Conservation (phyloP, 1,140 invertebrate species). For the Oedothorax gibbosus region DNA sequence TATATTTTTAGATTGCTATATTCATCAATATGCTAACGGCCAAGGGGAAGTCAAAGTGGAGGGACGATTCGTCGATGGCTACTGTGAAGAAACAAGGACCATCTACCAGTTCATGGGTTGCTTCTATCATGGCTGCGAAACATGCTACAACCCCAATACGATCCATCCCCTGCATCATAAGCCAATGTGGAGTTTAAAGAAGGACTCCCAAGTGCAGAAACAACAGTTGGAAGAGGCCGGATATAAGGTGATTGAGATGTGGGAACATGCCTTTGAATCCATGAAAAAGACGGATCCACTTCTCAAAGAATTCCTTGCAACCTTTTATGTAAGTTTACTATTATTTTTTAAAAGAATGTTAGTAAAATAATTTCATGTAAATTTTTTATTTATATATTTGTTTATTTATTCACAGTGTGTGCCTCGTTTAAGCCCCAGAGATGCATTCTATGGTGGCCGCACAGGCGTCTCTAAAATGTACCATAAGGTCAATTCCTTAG, state of each 20-base stretch:
- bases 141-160: background rate
- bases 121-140: constrained; percentile 1
- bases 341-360: too few species aligned
- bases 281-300: background rate
- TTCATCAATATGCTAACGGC: constrained; percentile 30
- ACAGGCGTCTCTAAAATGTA: constrained; percentile 4
- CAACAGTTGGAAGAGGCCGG: background rate
- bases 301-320: too few species aligned
- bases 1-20: background rate
- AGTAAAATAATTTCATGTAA: too few species aligned
- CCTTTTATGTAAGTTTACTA: too few species aligned
- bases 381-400: too few species aligned
- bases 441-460: background rate
- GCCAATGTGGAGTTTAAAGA: background rate
- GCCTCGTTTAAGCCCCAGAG: background rate
- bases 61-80: background rate
- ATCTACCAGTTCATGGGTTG: background rate
- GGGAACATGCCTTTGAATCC: background rate
- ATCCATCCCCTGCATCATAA: background rate
- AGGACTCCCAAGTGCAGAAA: background rate
- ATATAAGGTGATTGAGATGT: background rate
- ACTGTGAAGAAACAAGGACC: constrained; percentile 16
- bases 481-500: background rate
- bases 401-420: background rate
- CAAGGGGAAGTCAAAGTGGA: constrained; percentile 11